Percentiles rank a stretch among this genome's conserved stretches.
Evolutionary conservation across 2,888 invertebrate genomes (phyloP).

Genomic region (Rugalucina vietnamica): DNA sequence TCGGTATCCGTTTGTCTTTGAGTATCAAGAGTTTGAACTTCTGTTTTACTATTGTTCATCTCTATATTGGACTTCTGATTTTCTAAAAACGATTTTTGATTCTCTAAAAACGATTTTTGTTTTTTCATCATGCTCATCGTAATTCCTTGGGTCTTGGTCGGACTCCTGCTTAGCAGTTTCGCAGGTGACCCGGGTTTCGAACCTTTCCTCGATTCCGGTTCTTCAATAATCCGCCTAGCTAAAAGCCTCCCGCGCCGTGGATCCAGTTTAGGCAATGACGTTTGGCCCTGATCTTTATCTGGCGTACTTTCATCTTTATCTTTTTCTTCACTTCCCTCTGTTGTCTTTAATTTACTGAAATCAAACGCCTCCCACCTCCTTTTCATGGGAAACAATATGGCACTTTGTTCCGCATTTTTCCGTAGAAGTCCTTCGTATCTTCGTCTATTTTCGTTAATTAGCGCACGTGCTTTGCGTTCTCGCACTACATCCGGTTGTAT

Average conservation of each 20-base stretch:
- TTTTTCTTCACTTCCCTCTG: not conserved
- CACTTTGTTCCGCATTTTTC: slow-evolving; percentile 37
- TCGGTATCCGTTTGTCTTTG: no score
- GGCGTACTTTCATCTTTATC: not conserved
- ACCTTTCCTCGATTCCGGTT: slow-evolving; percentile 42
- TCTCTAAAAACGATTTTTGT: slow-evolving; percentile 53
- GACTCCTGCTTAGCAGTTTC: not conserved
- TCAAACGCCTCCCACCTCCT: slow-evolving; percentile 39
- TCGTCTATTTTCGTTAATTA: slow-evolving; percentile 58
- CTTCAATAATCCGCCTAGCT: slow-evolving; percentile 39
- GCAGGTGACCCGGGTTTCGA: slow-evolving; percentile 9
- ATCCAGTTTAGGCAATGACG: slow-evolving; percentile 42
- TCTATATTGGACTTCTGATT: no score
- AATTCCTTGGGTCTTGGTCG: slow-evolving; percentile 45
- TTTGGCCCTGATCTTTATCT: not conserved
- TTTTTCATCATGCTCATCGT: slow-evolving; percentile 62
- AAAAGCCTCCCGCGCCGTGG: slow-evolving; percentile 30
- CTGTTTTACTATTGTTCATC: no score
- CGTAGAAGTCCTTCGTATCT: slow-evolving; percentile 45
- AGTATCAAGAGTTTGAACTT: no score
- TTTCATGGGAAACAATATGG: slow-evolving; percentile 45
- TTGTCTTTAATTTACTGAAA: slow-evolving; percentile 7
- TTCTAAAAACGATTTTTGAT: not conserved
- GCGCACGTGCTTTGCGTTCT: slow-evolving; percentile 58
- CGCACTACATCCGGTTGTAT: slow-evolving; percentile 66